Conservation (phyloP, 2,113 vertebrate species). For the Eurypyga helias region DNA sequence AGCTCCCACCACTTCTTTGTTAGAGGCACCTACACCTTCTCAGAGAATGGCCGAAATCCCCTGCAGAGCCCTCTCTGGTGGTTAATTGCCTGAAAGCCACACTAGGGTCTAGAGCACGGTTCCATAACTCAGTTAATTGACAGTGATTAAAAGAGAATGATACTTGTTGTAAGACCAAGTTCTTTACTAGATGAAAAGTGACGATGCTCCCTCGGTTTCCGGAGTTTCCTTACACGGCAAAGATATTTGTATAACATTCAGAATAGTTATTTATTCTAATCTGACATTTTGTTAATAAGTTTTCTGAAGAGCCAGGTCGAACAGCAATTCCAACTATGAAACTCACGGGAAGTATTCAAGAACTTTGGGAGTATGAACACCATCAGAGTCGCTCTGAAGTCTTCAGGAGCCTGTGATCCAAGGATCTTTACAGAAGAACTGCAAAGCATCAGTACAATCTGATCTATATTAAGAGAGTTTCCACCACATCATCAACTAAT, state of each 20-base stretch:
- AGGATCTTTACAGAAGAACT: neutral
- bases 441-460: neutral
- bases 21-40: neutral
- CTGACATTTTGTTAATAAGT: neutral
- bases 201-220: neutral
- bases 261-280: neutral
- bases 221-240: neutral
- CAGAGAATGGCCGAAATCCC: neutral
- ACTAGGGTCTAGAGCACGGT: neutral
- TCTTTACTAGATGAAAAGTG: neutral
- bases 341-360: neutral
- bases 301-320: neutral
- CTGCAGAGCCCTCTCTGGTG: neutral
- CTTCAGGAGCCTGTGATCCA: neutral
- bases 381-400: neutral
- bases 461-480: neutral
- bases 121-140: slow-evolving; percentile 9
- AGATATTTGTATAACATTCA: neutral
- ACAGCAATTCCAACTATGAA: neutral
- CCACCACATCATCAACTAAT: neutral
- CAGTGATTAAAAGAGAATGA: neutral
- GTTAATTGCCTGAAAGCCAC: neutral
- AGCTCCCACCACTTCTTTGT: neutral
- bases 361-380: neutral
- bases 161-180: neutral